Base-by-base conservation (phyloP, 2,888 invertebrate genomes). In the Yponomeuta evonymella region DNA sequence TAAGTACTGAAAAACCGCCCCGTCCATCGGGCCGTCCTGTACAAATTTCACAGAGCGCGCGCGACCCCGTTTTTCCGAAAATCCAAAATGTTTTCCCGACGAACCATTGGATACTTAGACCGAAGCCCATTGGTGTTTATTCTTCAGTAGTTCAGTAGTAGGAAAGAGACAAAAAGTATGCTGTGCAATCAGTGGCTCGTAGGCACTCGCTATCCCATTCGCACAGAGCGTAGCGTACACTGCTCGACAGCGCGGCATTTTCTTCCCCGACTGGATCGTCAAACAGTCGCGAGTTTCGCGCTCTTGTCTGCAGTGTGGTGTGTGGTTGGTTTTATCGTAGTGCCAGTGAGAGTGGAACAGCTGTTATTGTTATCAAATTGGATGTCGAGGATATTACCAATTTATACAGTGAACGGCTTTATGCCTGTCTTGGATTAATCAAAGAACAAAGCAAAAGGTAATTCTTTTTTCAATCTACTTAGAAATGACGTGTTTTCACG, bases 271-370 rank as follows among this genome's bases (percentile, higher is more conserved):
- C 15, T 43, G 36, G 15, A 64, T 33, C 64, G 69, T 67, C 48
- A 65, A 36, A 67, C 73, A 79, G 80, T 80, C 84, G 87, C 84
- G 83, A 82, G 83, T 83, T 85, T 86, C 84, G 87, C 86, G 83
- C 86, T 87, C 87, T 83, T 81, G 83, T 81, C 75, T 75, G 80
- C 79, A 78, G 82, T 79, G 82, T 85, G 79, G 83, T 83, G 83
- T 82, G 79, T 79, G 79, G 79, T 78, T 75, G 79, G 77, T 79
- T 80, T 78, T 79, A 78, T 73, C 71, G 70, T 75, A 73, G 80
- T 79, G 80, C 77, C 78, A 83, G 82, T 86, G 82, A 81, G 78
- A 84, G 84, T 86, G 86, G 77, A 75, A 79, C 80, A 76, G 75
- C 70, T 70, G 70, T 67, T 70, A 8, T 67, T 58, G 70, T 66